phyloP scores from a whole-genome alignment of 2,797 vertebrate genomes.

The Oreochromis grahami region DNA sequence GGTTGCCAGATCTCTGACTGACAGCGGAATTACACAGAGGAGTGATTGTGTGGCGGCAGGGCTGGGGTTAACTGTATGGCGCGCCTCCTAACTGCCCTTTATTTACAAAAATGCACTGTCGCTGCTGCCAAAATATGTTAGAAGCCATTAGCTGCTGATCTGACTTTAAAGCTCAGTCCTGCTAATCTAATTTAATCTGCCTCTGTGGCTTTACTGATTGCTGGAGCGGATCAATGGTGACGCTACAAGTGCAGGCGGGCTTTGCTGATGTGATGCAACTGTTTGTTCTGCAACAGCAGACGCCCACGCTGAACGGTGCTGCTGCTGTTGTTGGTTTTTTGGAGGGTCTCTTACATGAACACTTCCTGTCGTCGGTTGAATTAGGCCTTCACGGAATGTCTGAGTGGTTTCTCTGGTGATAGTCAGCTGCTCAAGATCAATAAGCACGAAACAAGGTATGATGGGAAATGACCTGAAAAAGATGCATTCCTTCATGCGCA shows the following conservation, averaged over 20 bases:
- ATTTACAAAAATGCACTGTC: constrained; percentile 37
- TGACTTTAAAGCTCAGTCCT: constrained; percentile 43
- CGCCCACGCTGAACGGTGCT: neutral
- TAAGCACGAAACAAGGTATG: neutral
- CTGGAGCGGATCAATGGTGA: neutral
- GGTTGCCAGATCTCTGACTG: constrained; percentile 36
- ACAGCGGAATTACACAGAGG: constrained; percentile 25
- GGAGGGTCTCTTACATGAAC: neutral
- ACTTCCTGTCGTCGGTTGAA: constrained; percentile 13
- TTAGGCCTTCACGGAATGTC: neutral
- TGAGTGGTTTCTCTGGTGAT: neutral
- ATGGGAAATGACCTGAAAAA: neutral
- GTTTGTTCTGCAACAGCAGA: constrained; percentile 2
- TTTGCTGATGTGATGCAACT: neutral
- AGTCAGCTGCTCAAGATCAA: neutral
- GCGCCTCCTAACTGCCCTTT: constrained; percentile 30
- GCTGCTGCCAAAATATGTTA: constrained; percentile 33
- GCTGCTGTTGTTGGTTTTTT: neutral
- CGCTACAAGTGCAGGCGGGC: neutral
- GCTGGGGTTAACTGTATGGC: constrained; percentile 21
- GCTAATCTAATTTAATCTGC: constrained; percentile 56
- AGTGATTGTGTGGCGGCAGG: constrained; percentile 20
- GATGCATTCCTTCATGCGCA: neutral
- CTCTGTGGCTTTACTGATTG: constrained; percentile 3
- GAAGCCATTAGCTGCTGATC: constrained; percentile 47